Evolutionary conservation across 1,140 invertebrate species (phyloP), one percentile per base, ranked within the genome.

Genomic region (Thaumatotibia leucotreta): DNA sequence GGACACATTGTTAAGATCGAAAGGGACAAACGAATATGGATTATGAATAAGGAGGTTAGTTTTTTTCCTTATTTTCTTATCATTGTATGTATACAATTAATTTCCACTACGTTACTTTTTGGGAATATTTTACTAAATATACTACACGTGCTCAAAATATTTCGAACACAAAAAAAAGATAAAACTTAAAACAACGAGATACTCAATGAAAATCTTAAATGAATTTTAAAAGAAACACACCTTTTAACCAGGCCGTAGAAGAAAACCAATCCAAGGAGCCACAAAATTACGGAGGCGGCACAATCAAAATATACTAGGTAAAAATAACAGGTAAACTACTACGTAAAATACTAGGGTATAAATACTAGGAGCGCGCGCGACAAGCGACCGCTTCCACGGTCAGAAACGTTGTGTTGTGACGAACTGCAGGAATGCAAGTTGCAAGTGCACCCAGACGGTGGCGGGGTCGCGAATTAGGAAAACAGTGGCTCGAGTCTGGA

Each of bases 281-380:
- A 52, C 50, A 23, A 52, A 52, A 23, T 24, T 11, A 22, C 50
- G 23, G 50, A 52, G 20, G 50, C 50, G 50, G 22, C 50, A 14
- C n/a, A 52, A 45, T n/a, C n/a, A n/a, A n/a, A n/a, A n/a, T n/a
- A 52, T 52, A 52, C 49, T n/a, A 52, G 9, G 20, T 23, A 52
- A 4, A 52, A 52, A 50, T 23, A 22, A 14, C 45, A 22, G 20
- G 45, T n/a, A n/a, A n/a, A n/a, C n/a, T n/a, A n/a, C n/a, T n/a
- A n/a, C n/a, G n/a, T n/a, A n/a, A n/a, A n/a, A n/a, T n/a, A n/a
- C n/a, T n/a, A n/a, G n/a, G n/a, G n/a, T 20, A 22, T 22, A 50
- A 27, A 27, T 52, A 52, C 50, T 52, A 52, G 50, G 50, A 52
- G 50, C 50, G 50, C 50, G 50, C 50, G 50, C 50, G 50, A 52